Conservation (phyloP, 2,113 vertebrate genomes). For the Thalassoma bifasciatum region DNA sequence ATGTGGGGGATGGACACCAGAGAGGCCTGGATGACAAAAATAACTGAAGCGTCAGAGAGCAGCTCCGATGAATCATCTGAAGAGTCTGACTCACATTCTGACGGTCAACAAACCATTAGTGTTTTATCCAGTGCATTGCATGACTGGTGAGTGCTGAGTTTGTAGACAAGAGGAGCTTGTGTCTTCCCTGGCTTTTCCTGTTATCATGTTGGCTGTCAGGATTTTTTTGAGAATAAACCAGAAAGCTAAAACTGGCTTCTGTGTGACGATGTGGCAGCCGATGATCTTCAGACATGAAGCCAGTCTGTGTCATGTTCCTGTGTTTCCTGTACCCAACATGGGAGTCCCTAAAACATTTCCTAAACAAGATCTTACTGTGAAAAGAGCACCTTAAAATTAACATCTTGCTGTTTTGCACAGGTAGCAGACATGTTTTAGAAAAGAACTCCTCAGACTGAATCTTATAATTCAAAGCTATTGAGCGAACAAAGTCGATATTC, state of each 20-base stretch:
- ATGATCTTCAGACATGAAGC: no score
- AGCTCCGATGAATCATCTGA: background rate
- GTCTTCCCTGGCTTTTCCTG: background rate
- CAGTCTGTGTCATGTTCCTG: no score
- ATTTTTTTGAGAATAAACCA: background rate
- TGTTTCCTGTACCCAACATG: no score
- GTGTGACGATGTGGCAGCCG: background rate
- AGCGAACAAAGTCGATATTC: background rate
- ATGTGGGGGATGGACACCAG: background rate
- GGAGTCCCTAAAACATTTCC: no score
- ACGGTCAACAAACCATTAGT: background rate
- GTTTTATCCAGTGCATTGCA: background rate
- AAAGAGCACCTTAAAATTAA: background rate
- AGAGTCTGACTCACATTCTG: slow-evolving; percentile 3
- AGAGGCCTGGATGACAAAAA: background rate
- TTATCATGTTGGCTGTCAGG: background rate
- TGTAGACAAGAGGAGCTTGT: background rate
- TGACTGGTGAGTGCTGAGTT: background rate
- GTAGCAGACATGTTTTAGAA: background rate
- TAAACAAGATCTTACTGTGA: background rate
- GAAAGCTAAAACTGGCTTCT: background rate
- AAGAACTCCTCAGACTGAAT: background rate
- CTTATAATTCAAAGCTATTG: background rate
- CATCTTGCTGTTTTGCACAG: background rate
- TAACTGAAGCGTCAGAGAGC: background rate